These are phyloP conservation scores for Leptobrachium ailaonicum DNA, from an alignment of 2,113 vertebrate species.

Conservation along the genomic window DNA sequence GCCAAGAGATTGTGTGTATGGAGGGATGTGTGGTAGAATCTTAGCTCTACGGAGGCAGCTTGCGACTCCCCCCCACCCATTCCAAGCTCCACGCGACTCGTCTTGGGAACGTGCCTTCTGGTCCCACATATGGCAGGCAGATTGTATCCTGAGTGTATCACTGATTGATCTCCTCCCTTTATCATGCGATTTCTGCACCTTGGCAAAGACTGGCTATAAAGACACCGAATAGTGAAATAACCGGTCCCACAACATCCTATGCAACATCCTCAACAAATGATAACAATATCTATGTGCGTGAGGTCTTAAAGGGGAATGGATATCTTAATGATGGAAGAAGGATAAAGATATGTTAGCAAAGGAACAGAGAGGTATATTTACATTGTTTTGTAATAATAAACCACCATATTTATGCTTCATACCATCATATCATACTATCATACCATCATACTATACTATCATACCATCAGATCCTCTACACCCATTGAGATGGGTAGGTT, in stretches of 20 bases:
- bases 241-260: conserved; percentile 1
- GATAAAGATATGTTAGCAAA: too few relatives aligned
- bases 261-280: not conserved
- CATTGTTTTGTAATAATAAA: too few relatives aligned
- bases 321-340: too few relatives aligned
- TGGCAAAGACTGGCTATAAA: conserved; percentile 11
- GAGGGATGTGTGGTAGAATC: conserved; percentile 12
- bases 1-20: not conserved
- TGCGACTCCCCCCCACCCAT: not conserved
- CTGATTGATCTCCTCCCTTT: conserved; percentile 10
- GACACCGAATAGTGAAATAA: not conserved
- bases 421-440: too few relatives aligned
- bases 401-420: too few relatives aligned
- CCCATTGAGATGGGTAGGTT: too few relatives aligned
- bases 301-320: not conserved
- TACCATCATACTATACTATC: too few relatives aligned
- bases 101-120: not conserved
- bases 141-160: conserved; percentile 17
- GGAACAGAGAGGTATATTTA: too few relatives aligned
- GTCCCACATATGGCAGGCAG: conserved; percentile 38
- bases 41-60: not conserved
- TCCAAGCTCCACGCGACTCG: not conserved
- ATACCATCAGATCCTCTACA: too few relatives aligned
- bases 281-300: not conserved
- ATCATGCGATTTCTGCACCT: conserved; percentile 16